phyloP scores from a whole-genome alignment of 30 jellyfish, hydroid and myxozoan species.

The Phacellophora camtschatica region DNA sequence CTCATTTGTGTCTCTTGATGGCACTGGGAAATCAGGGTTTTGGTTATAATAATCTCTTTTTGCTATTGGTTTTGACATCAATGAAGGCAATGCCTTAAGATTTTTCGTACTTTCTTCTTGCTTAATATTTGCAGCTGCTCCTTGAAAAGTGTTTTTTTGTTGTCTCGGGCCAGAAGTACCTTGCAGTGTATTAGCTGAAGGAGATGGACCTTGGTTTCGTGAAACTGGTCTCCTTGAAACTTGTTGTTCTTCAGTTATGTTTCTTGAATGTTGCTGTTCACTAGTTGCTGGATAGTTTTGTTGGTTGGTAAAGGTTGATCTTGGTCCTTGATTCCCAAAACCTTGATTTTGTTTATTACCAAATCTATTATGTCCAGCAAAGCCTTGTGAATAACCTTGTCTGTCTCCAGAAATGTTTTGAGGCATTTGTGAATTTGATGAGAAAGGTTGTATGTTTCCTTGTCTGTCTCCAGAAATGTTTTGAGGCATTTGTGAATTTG shows the following conservation, averaged over 20 bases:
- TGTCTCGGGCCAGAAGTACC: no score
- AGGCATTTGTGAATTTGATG: no score
- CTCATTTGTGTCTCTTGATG: neutral
- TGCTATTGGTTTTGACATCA: constrained; percentile 42
- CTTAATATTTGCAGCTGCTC: neutral
- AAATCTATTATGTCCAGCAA: neutral
- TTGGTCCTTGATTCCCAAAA: neutral
- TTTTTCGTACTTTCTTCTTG: neutral
- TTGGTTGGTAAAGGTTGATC: neutral
- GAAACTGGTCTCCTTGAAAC: no score
- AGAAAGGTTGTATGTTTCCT: no score
- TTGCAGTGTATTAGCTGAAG: no score
- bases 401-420: no score
- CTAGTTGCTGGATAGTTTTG: neutral
- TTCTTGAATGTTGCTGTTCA: no score
- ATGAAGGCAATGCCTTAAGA: constrained; percentile 9
- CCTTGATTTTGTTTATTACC: neutral
- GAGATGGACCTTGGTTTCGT: no score
- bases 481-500: no score
- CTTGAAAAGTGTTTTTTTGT: neutral
- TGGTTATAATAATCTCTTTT: constrained; percentile 5
- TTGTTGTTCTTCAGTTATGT: no score
- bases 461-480: no score
- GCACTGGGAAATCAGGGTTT: neutral
- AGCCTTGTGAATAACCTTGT: no score